Evolutionary conservation across 2,797 vertebrate species (phyloP).

Genomic region (Ammospiza maritima): DNA sequence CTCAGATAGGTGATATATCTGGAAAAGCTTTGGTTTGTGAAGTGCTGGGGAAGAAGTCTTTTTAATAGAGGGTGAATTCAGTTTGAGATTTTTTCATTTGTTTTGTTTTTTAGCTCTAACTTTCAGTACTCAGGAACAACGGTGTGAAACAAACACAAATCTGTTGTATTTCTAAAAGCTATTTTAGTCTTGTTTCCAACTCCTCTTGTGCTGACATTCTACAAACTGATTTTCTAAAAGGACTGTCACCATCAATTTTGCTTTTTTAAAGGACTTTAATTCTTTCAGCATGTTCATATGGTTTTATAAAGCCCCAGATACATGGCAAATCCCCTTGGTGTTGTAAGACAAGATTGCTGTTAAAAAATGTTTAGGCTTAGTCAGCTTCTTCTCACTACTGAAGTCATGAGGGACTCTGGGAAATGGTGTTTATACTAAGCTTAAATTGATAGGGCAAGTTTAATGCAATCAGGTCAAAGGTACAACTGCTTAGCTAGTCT

Average conservation of each 20-base stretch:
- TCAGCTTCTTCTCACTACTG: constrained; percentile 83
- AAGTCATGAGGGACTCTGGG: constrained; percentile 83
- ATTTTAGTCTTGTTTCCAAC: constrained; percentile 55
- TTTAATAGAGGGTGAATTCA: background rate
- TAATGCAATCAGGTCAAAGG: constrained; percentile 87
- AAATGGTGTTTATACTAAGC: constrained; percentile 87
- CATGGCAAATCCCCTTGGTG: constrained; percentile 84
- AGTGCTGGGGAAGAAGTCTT: background rate
- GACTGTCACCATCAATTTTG: constrained; percentile 84
- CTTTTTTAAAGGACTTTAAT: constrained; percentile 83
- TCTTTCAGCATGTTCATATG: constrained; percentile 87
- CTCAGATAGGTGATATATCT: background rate
- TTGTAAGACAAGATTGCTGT: constrained; percentile 89
- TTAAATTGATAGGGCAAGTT: constrained; percentile 89
- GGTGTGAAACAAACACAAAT: constrained; percentile 45
- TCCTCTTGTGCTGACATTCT: constrained; percentile 67
- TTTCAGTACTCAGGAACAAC: constrained; percentile 23
- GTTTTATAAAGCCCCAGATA: constrained; percentile 85
- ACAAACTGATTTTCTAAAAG: constrained; percentile 77
- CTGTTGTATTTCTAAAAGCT: constrained; percentile 46
- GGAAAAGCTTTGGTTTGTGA: background rate
- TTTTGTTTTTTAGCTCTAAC: background rate
- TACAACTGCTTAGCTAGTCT: constrained; percentile 88
- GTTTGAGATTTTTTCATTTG: background rate
- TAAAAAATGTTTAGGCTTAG: constrained; percentile 86